Conservation (phyloP, 2,113 vertebrate genomes). For the Ptychochromis oligacanthus region DNA sequence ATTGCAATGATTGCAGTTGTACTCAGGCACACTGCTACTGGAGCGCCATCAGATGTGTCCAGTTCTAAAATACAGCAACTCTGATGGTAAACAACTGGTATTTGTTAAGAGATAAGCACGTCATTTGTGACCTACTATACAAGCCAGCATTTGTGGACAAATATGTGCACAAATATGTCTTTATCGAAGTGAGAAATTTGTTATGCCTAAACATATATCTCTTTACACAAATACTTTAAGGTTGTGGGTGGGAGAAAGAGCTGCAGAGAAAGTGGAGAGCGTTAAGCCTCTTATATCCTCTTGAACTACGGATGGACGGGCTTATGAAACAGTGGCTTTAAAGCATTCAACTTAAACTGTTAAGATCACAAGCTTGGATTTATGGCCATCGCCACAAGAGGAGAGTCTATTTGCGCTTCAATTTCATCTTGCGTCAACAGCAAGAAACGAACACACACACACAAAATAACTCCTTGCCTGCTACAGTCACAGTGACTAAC, state of each 20-base stretch:
- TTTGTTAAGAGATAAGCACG: not conserved
- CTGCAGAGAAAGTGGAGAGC: slow-evolving; percentile 62
- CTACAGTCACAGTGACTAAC: not conserved
- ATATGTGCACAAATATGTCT: not conserved
- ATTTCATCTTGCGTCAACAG: slow-evolving; percentile 13
- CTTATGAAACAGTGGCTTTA: slow-evolving; percentile 59
- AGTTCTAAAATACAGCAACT: not conserved
- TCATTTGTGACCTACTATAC: not conserved
- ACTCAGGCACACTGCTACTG: not conserved
- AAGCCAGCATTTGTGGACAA: not conserved
- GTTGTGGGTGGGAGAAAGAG: slow-evolving; percentile 28
- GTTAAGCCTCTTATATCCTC: slow-evolving; percentile 76
- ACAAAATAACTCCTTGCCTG: not conserved
- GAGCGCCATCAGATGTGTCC: not conserved
- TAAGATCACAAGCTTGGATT: slow-evolving; percentile 36
- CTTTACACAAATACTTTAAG: slow-evolving; percentile 2
- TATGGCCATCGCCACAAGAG: not conserved
- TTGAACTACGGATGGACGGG: slow-evolving; percentile 59
- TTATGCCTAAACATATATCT: not conserved
- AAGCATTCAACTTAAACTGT: slow-evolving; percentile 45
- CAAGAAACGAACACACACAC: not conserved
- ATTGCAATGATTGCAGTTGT: not conserved
- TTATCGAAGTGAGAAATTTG: not conserved
- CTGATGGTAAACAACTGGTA: not conserved
- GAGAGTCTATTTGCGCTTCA: not conserved